Evolutionary conservation across 2,888 invertebrate species (phyloP).

Genomic region (Phytoseiulus persimilis): DNA sequence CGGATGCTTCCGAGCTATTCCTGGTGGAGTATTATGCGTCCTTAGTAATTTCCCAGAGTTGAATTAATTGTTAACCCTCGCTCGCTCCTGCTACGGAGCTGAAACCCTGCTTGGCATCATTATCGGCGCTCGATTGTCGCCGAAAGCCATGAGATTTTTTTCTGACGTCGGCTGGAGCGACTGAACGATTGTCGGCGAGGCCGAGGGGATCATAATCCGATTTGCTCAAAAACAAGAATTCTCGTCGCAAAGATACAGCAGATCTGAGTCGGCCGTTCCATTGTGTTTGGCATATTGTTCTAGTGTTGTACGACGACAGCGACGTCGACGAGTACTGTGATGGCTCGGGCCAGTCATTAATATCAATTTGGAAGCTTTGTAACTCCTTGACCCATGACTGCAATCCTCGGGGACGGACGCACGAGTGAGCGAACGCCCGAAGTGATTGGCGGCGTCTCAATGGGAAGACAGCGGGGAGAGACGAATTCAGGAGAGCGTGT

Average conservation of each 20-base stretch:
- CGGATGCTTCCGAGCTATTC: no score
- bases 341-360: background rate
- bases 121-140: no score
- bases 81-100: no score
- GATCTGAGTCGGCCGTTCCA: background rate
- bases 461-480: background rate
- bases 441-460: background rate
- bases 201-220: background rate
- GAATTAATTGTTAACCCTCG: no score
- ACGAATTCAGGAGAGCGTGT: background rate
- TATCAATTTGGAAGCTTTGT: conserved; percentile 5
- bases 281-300: background rate
- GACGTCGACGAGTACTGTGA: background rate
- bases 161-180: no score
- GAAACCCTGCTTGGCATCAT: no score
- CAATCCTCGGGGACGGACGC: background rate
- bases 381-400: background rate
- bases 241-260: background rate
- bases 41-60: no score
- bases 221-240: background rate
- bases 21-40: no score
- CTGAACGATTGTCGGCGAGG: no score
- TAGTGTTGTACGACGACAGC: background rate
- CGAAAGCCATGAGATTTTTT: no score
- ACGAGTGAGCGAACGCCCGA: background rate